Base-by-base conservation (phyloP, 92 coral and sea anemone species). In the Pocillopora grandis region DNA sequence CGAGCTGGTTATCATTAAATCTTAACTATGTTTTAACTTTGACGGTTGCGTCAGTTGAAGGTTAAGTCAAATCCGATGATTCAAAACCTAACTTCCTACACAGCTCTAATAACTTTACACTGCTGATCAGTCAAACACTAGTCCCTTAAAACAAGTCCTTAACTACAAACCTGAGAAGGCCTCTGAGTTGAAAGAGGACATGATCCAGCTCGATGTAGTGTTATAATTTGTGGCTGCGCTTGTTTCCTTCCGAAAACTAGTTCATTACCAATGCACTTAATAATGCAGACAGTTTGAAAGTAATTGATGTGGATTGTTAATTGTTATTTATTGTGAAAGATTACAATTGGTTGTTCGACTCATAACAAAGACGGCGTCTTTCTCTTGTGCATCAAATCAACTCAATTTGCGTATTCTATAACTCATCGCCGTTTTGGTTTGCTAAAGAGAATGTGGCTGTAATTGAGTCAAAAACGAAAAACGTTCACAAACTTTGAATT, bases 311-410 rank as follows among this genome's bases (percentile, higher is more conserved):
- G 9, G 63, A 42, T 33, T 65, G 18, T 56, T 57, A 33, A 70
- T 58, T 70, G 85, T 69, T 66, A 70, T 80, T 42, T 36, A 64
- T 81, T 81, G 37, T 70, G 42, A 71, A 70, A 55, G 69, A 71
- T 68, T 59, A 70, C 70, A 58, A 71, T 81, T 81, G 85, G 77
- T 19, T 37, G 77, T 71, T 59, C 21, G 70, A 71, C 23, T 70
- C 60, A n/a, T 59, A 81, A 70, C 77, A 81, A 81, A 52, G 66
- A 48, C 71, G 23, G 84, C 13, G 16, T 80, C 76, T 67, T 55
- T 15, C 70, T 23, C 18, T 78, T 12, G 19, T n/a, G 31, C n/a
- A 67, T 42, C 63, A 52, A 79, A 52, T 79, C 75, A 66, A 55
- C 11, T n/a, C 9, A 12, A 16, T 56, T 79, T 66, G 63, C 15